These are phyloP conservation scores for Haplochromis burtoni DNA, from an alignment of 2,113 vertebrate genomes.

Conservation along the genomic window DNA sequence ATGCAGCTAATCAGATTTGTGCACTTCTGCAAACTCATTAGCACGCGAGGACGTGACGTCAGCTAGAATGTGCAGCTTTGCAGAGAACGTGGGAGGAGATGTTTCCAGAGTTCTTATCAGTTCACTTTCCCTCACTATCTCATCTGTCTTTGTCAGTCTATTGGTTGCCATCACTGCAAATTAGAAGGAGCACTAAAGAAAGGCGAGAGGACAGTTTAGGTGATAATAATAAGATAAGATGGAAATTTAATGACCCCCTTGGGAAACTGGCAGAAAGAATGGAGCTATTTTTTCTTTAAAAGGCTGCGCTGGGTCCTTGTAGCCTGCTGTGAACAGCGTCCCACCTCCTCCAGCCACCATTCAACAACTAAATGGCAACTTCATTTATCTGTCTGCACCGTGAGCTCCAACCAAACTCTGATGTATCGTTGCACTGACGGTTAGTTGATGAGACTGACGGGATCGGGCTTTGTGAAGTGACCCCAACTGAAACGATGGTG, in stretches of 20 bases:
- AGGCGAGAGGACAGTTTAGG: neutral
- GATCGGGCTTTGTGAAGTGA: neutral
- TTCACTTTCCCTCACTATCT: neutral
- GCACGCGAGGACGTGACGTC: accelerated
- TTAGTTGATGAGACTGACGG: neutral
- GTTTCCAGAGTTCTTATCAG: neutral
- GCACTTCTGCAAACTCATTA: neutral
- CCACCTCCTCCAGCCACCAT: neutral
- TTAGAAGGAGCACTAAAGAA: neutral
- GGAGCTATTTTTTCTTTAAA: neutral
- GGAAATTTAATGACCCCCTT: neutral
- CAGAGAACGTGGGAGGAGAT: neutral
- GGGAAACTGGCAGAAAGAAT: neutral
- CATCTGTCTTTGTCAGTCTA: neutral
- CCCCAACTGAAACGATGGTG: neutral
- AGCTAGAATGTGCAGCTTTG: neutral
- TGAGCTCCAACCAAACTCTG: neutral
- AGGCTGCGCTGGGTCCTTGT: neutral
- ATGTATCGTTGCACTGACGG: neutral
- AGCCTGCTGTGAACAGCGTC: neutral
- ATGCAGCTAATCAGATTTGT: neutral
- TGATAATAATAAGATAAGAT: neutral
- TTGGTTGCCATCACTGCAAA: neutral
- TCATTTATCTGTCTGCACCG: neutral
- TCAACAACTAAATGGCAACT: neutral